Evolutionary conservation across 2,888 invertebrate species (phyloP).

Genomic region (Mellilla xanthometata): DNA sequence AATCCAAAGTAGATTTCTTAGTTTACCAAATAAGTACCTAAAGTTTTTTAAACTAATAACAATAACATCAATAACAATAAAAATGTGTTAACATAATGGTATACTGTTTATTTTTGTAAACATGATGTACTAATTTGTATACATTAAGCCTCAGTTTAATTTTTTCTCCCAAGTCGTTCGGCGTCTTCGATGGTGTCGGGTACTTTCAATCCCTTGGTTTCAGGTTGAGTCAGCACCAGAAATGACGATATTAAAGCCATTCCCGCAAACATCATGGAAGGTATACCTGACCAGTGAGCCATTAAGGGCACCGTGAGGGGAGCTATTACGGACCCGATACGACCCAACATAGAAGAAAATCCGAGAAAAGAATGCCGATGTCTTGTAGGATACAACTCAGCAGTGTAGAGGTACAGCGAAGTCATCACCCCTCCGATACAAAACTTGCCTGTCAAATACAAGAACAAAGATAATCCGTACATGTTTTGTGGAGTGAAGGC

Average conservation of each 20-base stretch:
- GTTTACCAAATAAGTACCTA: no score
- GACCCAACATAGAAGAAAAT: slow-evolving; percentile 87
- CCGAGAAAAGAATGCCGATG: slow-evolving; percentile 86
- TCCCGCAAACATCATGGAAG: slow-evolving; percentile 64
- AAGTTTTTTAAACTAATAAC: no score
- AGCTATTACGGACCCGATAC: slow-evolving; percentile 86
- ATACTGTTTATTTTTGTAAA: no score
- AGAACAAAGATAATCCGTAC: slow-evolving; percentile 50
- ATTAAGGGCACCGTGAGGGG: slow-evolving; percentile 87
- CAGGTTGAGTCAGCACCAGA: slow-evolving; percentile 68
- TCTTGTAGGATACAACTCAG: slow-evolving; percentile 88
- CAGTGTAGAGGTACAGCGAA: slow-evolving; percentile 85
- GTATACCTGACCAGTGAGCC: slow-evolving; percentile 68
- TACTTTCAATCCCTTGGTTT: slow-evolving; percentile 62
- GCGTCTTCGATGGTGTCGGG: slow-evolving; percentile 76
- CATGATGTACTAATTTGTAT: no score
- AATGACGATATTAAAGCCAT: slow-evolving; percentile 60
- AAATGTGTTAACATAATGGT: no score
- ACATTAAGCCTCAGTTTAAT: no score
- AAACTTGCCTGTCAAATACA: slow-evolving; percentile 85
- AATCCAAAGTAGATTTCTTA: no score
- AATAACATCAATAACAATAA: no score
- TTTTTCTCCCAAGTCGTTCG: slow-evolving; percentile 54
- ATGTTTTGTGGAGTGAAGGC: slow-evolving; percentile 69
- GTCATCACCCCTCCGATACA: slow-evolving; percentile 86